A percentile compares a stretch with the other conserved stretches of the same genome.
These are phyloP conservation scores for Cyprinella venusta DNA, from an alignment of 2,797 vertebrate genomes.

Conservation along the genomic window DNA sequence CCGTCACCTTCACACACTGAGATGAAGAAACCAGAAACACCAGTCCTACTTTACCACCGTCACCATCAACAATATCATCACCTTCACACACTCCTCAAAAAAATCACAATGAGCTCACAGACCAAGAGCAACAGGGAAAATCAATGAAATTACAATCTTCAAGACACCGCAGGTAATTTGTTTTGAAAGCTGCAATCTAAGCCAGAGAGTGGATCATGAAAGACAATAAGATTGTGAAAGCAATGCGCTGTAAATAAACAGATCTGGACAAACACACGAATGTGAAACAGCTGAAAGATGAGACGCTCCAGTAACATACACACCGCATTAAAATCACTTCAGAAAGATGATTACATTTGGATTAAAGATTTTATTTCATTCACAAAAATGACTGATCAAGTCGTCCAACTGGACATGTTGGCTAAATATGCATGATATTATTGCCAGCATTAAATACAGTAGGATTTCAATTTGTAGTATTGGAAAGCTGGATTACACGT, in stretches of 20 bases:
- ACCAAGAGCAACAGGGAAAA: too few relatives aligned
- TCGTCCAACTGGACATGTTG: neutral
- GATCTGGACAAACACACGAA: neutral
- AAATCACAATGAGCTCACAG: too few relatives aligned
- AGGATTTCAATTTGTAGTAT: neutral
- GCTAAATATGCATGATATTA: neutral
- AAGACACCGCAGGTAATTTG: too few relatives aligned
- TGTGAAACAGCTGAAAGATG: neutral
- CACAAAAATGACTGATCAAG: neutral
- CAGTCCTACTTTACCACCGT: too few relatives aligned
- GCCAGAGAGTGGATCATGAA: constrained; percentile 3
- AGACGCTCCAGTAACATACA: neutral
- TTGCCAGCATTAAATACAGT: neutral
- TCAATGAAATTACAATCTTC: too few relatives aligned
- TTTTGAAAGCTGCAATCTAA: constrained; percentile 64
- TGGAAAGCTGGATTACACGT: neutral
- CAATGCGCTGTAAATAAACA: neutral
- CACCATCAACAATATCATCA: too few relatives aligned
- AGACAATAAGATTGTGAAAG: constrained; percentile 12
- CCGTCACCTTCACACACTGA: too few relatives aligned
- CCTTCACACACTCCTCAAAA: too few relatives aligned
- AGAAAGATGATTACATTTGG: neutral
- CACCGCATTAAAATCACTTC: neutral
- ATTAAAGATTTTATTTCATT: neutral
- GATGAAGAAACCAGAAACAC: too few relatives aligned